These are phyloP conservation scores for Parascotia fuliginaria DNA, from an alignment of 2,888 invertebrate genomes.

Conservation along the genomic window DNA sequence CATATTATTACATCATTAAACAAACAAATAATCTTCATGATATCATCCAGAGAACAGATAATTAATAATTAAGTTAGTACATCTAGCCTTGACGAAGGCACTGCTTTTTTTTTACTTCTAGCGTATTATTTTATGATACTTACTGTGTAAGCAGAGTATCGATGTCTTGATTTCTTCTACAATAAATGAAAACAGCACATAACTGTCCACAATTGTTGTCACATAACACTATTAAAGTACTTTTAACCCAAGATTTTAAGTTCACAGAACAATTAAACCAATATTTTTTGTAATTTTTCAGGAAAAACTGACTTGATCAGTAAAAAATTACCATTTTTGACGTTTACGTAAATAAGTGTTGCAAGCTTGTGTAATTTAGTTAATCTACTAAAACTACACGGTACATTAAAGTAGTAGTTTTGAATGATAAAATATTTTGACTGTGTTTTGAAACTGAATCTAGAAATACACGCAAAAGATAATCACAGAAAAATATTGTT, in stretches of 20 bases:
- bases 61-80: conserved; percentile 57
- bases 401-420: no score
- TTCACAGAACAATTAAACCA: conserved; percentile 43
- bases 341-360: conserved; percentile 49
- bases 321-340: conserved; percentile 69
- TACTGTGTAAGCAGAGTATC: conserved; percentile 41
- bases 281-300: conserved; percentile 36
- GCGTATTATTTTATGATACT: conserved; percentile 22
- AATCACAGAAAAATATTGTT: no score
- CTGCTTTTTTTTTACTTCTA: conserved; percentile 30
- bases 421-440: no score
- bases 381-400: no score
- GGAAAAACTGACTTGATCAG: conserved; percentile 52
- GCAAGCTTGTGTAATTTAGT: no score
- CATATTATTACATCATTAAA: conserved; percentile 49
- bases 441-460: no score
- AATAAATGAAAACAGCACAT: conserved; percentile 49
- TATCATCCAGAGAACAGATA: conserved; percentile 72
- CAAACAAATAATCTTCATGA: conserved; percentile 55
- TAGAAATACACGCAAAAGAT: no score
- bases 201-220: conserved; percentile 43
- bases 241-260: conserved; percentile 45
- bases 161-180: conserved; percentile 38
- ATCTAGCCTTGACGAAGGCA: conserved; percentile 46
- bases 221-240: conserved; percentile 45